Evolutionary conservation across 2,797 vertebrate genomes (phyloP).

Genomic region (Petrocephalus sullivani): DNA sequence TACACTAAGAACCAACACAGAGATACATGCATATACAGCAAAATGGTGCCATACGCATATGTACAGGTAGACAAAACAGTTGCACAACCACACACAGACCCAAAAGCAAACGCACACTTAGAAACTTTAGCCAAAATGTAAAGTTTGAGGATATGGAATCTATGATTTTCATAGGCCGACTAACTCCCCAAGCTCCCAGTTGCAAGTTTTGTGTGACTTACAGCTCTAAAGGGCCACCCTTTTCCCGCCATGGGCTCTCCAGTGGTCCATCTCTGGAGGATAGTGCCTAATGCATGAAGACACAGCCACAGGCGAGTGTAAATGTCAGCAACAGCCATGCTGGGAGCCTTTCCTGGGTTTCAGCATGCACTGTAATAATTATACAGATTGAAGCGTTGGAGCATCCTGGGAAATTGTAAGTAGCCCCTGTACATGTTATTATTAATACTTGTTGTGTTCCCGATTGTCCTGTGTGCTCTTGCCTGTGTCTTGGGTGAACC

Average conservation of each 20-base stretch:
- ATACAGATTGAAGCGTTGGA: neutral
- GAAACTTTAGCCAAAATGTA: neutral
- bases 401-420: too few species aligned
- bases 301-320: neutral
- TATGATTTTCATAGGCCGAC: neutral
- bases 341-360: neutral
- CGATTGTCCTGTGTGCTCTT: too few species aligned
- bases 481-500: too few species aligned
- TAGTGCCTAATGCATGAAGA: neutral
- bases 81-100: neutral
- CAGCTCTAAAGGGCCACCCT: neutral
- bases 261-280: neutral
- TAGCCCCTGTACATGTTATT: too few species aligned
- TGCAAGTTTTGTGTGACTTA: neutral
- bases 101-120: neutral
- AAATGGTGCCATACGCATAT: neutral
- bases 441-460: too few species aligned
- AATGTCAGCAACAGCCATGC: neutral
- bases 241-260: neutral
- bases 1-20: neutral
- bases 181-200: neutral
- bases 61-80: neutral
- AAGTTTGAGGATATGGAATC: neutral
- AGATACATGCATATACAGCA: neutral
- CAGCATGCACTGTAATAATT: neutral